Conservation (phyloP, 1,140 invertebrate genomes). For the Archivesica marissinica region DNA sequence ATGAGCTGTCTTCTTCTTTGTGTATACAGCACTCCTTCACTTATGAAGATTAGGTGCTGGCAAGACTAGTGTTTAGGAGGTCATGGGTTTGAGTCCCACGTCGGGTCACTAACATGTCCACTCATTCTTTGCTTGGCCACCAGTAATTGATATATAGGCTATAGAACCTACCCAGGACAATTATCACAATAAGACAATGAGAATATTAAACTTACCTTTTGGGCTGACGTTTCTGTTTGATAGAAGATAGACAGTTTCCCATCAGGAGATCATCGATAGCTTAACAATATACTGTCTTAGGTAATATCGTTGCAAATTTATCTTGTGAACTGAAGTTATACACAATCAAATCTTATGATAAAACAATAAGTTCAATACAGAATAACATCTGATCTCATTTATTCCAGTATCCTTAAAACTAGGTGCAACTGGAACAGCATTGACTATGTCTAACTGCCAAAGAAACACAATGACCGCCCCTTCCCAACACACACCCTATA, state of each 20-base stretch:
- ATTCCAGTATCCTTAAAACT: not conserved
- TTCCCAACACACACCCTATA: conserved; percentile 31
- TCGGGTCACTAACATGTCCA: not conserved
- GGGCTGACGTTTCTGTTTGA: conserved; percentile 69
- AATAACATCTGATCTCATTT: not conserved
- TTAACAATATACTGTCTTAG: not conserved
- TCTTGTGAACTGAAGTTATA: conserved; percentile 3
- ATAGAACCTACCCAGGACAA: no score
- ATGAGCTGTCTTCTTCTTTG: no score
- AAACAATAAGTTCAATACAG: no score
- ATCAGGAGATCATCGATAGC: conserved; percentile 69
- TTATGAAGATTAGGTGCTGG: no score
- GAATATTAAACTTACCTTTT: conserved; percentile 67
- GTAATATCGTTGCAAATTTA: not conserved
- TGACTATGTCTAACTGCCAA: not conserved
- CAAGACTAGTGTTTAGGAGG: not conserved
- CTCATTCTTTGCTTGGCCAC: not conserved
- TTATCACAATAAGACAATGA: no score
- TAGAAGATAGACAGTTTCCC: conserved; percentile 77
- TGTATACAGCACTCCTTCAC: no score
- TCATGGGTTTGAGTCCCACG: not conserved
- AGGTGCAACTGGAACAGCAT: not conserved
- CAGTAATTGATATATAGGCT: conserved; percentile 13
- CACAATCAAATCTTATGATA: not conserved
- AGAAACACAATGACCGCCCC: not conserved